These are phyloP conservation scores for Agrilus biguttatus DNA, from an alignment of 2,888 invertebrate genomes.

Conservation along the genomic window DNA sequence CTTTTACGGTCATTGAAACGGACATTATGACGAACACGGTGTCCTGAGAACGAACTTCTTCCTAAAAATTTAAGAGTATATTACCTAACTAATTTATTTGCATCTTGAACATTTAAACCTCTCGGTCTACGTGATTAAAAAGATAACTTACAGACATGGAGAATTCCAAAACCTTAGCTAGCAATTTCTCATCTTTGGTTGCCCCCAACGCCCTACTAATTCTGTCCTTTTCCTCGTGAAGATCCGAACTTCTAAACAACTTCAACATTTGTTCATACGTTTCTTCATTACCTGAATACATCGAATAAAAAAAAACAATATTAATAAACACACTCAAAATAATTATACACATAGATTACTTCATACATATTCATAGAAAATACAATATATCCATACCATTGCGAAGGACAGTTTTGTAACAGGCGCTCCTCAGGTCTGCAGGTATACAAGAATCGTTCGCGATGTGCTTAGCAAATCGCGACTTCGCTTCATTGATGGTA, in stretches of 20 bases:
- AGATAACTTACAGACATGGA: conserved; percentile 32
- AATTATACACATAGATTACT: too few relatives aligned
- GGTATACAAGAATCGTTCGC: conserved; percentile 45
- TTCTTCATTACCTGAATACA: conserved; percentile 48
- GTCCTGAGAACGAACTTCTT: conserved; percentile 84
- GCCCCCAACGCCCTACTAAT: conserved; percentile 75
- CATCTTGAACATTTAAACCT: background rate
- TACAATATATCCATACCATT: background rate
- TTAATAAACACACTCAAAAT: too few relatives aligned
- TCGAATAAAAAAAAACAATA: background rate
- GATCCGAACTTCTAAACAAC: conserved; percentile 69
- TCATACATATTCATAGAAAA: background rate
- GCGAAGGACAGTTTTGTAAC: conserved; percentile 68
- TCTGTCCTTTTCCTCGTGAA: conserved; percentile 89
- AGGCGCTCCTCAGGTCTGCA: conserved; percentile 77
- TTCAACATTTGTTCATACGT: conserved; percentile 66
- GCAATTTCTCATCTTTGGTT: conserved; percentile 52
- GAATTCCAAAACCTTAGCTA: conserved; percentile 64
- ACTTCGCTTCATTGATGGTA: conserved; percentile 62
- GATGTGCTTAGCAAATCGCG: conserved; percentile 52
- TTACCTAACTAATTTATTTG: background rate
- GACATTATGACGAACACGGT: conserved; percentile 80
- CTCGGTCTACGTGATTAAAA: background rate
- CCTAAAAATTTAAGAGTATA: conserved; percentile 33
- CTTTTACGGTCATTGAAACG: conserved; percentile 64